Conservation (phyloP, 2,797 vertebrate genomes). For the Pantherophis vulpinus region DNA sequence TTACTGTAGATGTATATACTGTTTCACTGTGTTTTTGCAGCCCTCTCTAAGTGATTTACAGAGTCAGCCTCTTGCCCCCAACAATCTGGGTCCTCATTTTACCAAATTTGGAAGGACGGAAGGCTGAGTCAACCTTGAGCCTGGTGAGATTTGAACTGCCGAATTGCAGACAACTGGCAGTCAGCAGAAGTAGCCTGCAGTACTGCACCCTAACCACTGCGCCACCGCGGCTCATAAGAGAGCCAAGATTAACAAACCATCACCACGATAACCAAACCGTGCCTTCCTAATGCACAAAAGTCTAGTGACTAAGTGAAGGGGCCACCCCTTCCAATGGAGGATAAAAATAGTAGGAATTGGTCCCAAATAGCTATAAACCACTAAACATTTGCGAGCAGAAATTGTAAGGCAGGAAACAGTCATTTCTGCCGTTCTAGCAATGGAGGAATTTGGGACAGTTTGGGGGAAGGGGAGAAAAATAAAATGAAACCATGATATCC, state of each 20-base stretch:
- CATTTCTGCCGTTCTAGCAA: conserved; percentile 57
- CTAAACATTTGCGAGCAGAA: conserved; percentile 57
- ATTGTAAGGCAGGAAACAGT: conserved; percentile 55
- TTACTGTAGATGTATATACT: no score
- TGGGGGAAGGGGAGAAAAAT: conserved; percentile 31
- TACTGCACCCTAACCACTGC: no score
- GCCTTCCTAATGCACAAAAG: conserved; percentile 45
- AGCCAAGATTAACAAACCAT: conserved; percentile 66
- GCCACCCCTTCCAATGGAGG: conserved; percentile 28
- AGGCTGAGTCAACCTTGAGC: no score
- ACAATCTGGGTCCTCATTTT: no score
- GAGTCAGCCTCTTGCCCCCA: no score
- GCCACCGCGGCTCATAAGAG: no score
- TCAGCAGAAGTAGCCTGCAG: no score
- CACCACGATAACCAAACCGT: conserved; percentile 58
- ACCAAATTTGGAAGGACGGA: no score
- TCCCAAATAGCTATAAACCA: conserved; percentile 55
- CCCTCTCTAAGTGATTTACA: no score
- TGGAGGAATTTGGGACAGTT: conserved; percentile 64
- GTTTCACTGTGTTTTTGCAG: no score
- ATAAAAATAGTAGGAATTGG: conserved; percentile 41
- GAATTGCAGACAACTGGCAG: no score
- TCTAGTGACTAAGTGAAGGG: conserved; percentile 39
- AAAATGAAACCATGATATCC: conserved; percentile 71
- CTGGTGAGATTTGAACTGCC: no score